Evolutionary conservation across 2,888 invertebrate genomes (phyloP), one percentile per base, ranked within the genome.

Genomic region (Drepana falcataria): DNA sequence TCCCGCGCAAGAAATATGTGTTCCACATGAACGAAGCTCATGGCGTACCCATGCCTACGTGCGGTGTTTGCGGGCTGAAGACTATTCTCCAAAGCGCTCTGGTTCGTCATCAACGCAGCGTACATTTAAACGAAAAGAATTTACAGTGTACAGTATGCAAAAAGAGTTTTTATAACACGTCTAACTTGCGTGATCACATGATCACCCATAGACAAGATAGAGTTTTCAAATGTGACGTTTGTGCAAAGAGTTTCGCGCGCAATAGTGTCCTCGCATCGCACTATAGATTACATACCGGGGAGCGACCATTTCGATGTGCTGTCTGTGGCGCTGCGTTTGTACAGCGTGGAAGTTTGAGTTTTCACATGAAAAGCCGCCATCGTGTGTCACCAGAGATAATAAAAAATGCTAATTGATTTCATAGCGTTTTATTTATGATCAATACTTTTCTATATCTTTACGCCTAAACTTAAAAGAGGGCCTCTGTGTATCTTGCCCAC

Each of bases 11-110:
- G 54, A 63, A 60, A 47, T 59, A 59, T n/a, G 7, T 64, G 4
- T 69, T 64, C 49, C 68, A 69, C 35, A 53, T 70, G 63, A 69
- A 75, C n/a, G 70, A 72, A 35, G 59, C 47, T 0, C 75, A 77
- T 47, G 65, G 66, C 0, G 58, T 61, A 0, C 57, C 66, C 0
- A 69, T 73, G 65, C 75, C 75, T 0, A 73, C 71, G 0, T 77
- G 77, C 49, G 73, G 73, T 0, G 57, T 76, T 2, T 76, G 73
- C 52, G 63, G 67, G 0, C 44, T 66, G 5, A 57, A 62, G 4
- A 56, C 64, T 1, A 2, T 61, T n/a, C 59, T 60, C 48, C 55
- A 69, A 48, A 60, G 63, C 57, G 55, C 57, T 3, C 35, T 66
- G 35, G 48, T 67, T 3, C 61, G 67, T 0, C 75, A 76, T 40